These are phyloP conservation scores for Antedon bifida DNA, from an alignment of 35 echinoderm and acorn worm genomes.

Conservation along the genomic window DNA sequence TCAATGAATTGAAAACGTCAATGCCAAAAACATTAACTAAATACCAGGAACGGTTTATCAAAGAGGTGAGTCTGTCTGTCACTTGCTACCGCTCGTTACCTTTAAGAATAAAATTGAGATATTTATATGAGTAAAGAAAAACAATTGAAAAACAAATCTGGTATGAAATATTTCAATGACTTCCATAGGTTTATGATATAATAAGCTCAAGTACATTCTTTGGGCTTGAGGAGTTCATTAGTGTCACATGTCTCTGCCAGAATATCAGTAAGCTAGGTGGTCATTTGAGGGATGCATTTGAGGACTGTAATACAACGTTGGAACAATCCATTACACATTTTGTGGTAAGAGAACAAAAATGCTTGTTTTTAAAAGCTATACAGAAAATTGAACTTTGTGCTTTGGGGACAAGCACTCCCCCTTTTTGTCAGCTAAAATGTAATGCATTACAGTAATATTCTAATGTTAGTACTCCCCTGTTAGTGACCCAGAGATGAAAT, in stretches of 20 bases:
- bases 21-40: slow-evolving; percentile 39
- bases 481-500: too few species aligned
- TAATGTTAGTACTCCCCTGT: too few species aligned
- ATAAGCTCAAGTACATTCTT: slow-evolving; percentile 59
- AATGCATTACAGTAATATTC: too few species aligned
- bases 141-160: too few species aligned
- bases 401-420: too few species aligned
- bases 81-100: not conserved
- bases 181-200: slow-evolving; percentile 42
- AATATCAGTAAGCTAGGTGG: slow-evolving; percentile 28
- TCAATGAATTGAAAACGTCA: slow-evolving; percentile 22
- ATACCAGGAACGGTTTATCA: slow-evolving; percentile 48
- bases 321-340: slow-evolving; percentile 37
- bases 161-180: too few species aligned
- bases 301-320: slow-evolving; percentile 12
- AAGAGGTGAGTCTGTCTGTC: slow-evolving; percentile 38
- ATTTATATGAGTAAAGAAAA: too few species aligned
- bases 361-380: not conserved
- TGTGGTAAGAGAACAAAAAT: slow-evolving; percentile 53
- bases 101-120: too few species aligned
- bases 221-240: slow-evolving; percentile 59
- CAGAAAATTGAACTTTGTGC: too few species aligned
- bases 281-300: slow-evolving; percentile 25
- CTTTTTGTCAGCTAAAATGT: too few species aligned
- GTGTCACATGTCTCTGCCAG: slow-evolving; percentile 45